Percentiles rank a stretch among this genome's conserved stretches.
phyloP scores from a whole-genome alignment of 2,888 invertebrate genomes.

The Ophraella communa region DNA sequence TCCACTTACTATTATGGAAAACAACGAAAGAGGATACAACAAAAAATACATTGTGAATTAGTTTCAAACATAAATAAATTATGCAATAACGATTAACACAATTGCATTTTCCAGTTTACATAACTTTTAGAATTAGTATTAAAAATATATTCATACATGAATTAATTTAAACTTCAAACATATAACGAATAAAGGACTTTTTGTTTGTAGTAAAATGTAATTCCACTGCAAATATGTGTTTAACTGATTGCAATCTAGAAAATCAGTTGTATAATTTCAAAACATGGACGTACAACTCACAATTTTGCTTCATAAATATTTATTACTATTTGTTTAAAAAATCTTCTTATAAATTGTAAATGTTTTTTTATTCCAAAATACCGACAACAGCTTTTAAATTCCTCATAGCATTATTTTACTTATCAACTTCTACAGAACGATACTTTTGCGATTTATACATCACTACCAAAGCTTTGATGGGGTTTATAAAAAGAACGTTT shows the following conservation, averaged over 20 bases:
- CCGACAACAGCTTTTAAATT: not conserved
- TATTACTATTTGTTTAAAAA: no score
- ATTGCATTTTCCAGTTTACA: not conserved
- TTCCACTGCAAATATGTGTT: not conserved
- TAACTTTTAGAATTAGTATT: not conserved
- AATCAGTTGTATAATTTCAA: no score
- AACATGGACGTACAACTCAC: no score
- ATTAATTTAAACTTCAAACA: not conserved
- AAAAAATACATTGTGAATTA: not conserved
- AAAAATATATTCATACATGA: not conserved
- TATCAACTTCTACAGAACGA: not conserved
- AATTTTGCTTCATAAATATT: no score
- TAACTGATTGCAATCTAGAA: not conserved
- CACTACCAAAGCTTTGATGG: not conserved
- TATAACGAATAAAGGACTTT: not conserved
- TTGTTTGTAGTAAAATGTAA: not conserved
- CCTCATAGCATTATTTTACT: not conserved
- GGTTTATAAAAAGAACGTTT: conserved; percentile 5
- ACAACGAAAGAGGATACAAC: not conserved
- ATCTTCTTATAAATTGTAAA: no score
- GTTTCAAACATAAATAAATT: not conserved
- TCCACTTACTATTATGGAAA: not conserved
- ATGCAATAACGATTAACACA: not conserved
- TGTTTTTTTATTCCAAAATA: no score
- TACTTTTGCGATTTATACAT: not conserved